These are phyloP conservation scores for Eolophus roseicapilla DNA, from an alignment of 2,113 vertebrate genomes.

Conservation along the genomic window DNA sequence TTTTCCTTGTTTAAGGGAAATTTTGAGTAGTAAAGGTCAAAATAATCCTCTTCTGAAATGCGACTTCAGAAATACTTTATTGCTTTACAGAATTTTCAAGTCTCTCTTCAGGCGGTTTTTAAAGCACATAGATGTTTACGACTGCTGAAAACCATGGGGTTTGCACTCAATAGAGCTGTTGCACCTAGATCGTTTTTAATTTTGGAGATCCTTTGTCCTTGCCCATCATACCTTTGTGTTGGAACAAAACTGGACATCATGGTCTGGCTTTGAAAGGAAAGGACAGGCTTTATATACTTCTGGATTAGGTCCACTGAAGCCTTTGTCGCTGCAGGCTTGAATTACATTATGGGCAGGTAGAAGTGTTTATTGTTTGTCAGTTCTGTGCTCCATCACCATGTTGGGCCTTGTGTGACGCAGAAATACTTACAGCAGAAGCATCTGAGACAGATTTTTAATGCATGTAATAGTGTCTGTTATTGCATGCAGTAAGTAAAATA, in stretches of 20 bases:
- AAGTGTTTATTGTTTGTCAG: neutral
- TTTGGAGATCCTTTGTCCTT: neutral
- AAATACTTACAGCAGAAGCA: neutral
- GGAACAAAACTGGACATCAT: neutral
- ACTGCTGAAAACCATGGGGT: neutral
- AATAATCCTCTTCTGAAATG: neutral
- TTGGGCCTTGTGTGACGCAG: neutral
- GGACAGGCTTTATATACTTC: neutral
- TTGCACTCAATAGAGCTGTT: neutral
- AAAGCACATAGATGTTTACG: neutral
- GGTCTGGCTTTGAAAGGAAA: neutral
- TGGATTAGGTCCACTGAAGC: neutral
- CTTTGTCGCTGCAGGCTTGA: neutral
- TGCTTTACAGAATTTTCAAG: neutral
- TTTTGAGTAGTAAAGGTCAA: conserved; percentile 1
- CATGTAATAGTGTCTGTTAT: neutral
- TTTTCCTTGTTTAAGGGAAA: conserved; percentile 18
- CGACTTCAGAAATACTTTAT: neutral
- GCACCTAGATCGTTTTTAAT: neutral
- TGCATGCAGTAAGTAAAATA: neutral
- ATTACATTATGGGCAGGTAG: neutral
- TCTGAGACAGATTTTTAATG: neutral
- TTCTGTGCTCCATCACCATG: neutral
- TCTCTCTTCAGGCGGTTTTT: neutral
- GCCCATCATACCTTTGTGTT: neutral